phyloP scores from a whole-genome alignment of 2,888 invertebrate genomes.

The Congeria kusceri region DNA sequence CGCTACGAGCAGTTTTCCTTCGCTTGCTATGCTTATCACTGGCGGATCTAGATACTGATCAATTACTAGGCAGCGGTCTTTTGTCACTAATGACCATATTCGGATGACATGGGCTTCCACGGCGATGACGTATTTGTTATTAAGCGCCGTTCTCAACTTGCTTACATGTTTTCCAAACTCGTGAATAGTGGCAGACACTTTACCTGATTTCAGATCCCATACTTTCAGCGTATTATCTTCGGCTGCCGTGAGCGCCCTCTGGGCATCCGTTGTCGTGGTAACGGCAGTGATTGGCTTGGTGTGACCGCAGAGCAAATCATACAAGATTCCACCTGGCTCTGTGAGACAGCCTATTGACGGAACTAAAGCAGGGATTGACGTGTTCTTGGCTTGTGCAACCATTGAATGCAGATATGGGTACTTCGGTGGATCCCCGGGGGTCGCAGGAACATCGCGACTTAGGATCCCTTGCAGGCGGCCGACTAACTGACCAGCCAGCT shows the following conservation, averaged over 20 bases:
- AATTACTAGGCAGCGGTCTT: conserved; percentile 70
- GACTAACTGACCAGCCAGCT: conserved; percentile 91
- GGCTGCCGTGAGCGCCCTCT: conserved; percentile 80
- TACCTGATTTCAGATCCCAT: conserved; percentile 82
- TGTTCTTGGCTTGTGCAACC: conserved; percentile 72
- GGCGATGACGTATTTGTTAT: conserved; percentile 76
- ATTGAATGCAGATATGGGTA: conserved; percentile 80
- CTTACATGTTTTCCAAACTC: conserved; percentile 79
- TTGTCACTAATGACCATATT: conserved; percentile 77
- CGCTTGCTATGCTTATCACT: conserved; percentile 75
- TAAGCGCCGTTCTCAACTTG: conserved; percentile 70
- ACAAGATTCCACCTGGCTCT: conserved; percentile 82
- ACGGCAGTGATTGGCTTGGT: conserved; percentile 82
- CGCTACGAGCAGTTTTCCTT: conserved; percentile 78
- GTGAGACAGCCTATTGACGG: conserved; percentile 82
- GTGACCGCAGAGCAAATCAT: conserved; percentile 82
- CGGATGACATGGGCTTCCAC: conserved; percentile 77
- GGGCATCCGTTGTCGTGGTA: conserved; percentile 79
- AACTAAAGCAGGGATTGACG: conserved; percentile 78
- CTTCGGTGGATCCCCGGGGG: conserved; percentile 80
- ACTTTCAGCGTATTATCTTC: conserved; percentile 82
- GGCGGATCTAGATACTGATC: conserved; percentile 80
- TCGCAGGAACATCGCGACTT: conserved; percentile 76
- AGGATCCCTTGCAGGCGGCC: conserved; percentile 85
- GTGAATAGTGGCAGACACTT: conserved; percentile 77